A percentile compares a stretch with the other conserved stretches of the same genome.
phyloP scores from a whole-genome alignment of 2,113 vertebrate species.

The Sinocyclocheilus anshuiensis region DNA sequence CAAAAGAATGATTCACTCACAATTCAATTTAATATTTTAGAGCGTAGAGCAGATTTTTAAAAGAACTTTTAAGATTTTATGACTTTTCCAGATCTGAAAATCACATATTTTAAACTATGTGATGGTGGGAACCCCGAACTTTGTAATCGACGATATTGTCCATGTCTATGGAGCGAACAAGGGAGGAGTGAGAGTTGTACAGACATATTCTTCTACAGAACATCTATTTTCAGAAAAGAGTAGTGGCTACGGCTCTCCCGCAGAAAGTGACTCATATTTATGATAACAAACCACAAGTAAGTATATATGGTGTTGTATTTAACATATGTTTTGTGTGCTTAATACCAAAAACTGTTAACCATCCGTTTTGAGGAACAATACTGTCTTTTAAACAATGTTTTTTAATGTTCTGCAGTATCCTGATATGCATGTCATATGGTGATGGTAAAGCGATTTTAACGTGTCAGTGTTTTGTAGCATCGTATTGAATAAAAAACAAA shows the following conservation, averaged over 20 bases:
- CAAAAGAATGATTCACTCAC: not conserved
- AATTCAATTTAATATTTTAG: not conserved
- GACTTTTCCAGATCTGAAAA: not conserved
- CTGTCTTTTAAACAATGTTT: constrained; percentile 60
- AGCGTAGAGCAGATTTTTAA: too few relatives aligned
- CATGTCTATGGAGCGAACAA: not conserved
- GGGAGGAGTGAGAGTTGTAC: constrained; percentile 57
- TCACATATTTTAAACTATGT: not conserved
- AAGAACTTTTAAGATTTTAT: not conserved
- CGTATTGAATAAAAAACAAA: constrained; percentile 68
- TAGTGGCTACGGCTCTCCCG: constrained; percentile 54
- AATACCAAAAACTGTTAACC: constrained; percentile 77
- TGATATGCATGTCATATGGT: constrained; percentile 74
- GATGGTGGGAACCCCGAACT: constrained; percentile 6
- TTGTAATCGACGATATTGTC: not conserved
- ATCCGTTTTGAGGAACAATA: constrained; percentile 69
- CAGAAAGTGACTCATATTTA: constrained; percentile 65
- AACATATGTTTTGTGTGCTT: constrained; percentile 69
- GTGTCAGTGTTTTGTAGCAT: constrained; percentile 74
- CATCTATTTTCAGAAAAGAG: constrained; percentile 70
- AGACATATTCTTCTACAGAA: constrained; percentile 71
- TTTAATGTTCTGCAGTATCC: constrained; percentile 68
- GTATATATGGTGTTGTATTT: constrained; percentile 61
- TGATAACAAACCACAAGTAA: constrained; percentile 58
- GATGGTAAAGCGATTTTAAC: constrained; percentile 66